Conservation (phyloP, 2,797 vertebrate species). For the Poeciliopsis infans region DNA sequence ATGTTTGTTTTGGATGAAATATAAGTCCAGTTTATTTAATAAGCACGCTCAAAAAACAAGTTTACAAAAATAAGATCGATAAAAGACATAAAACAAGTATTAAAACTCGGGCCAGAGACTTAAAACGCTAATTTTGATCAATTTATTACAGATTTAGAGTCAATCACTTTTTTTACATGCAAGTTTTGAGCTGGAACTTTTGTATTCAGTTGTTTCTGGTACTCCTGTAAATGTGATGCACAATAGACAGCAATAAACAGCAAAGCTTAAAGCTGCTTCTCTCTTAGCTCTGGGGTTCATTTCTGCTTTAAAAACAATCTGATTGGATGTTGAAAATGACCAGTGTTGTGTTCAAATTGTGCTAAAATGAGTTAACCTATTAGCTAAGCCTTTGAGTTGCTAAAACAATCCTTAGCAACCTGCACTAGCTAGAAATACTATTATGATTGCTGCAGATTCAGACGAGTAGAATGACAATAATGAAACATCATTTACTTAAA, state of each 20-base stretch:
- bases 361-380: no score
- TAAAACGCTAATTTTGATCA: no score
- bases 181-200: not conserved
- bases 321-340: no score
- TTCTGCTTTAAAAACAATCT: no score
- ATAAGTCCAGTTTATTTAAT: not conserved
- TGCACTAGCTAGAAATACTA: not conserved
- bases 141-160: no score
- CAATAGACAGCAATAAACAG: no score
- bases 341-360: no score
- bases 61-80: not conserved
- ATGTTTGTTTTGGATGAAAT: not conserved
- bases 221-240: not conserved
- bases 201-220: not conserved
- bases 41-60: not conserved
- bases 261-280: no score
- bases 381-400: not conserved
- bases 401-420: not conserved
- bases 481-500: not conserved
- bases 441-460: not conserved
- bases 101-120: no score
- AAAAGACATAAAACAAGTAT: no score
- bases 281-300: no score
- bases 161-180: not conserved
- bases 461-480: not conserved